These are phyloP conservation scores for Dendrophyllia cribrosa DNA, from an alignment of 64 coral and sea anemone species.

Conservation along the genomic window DNA sequence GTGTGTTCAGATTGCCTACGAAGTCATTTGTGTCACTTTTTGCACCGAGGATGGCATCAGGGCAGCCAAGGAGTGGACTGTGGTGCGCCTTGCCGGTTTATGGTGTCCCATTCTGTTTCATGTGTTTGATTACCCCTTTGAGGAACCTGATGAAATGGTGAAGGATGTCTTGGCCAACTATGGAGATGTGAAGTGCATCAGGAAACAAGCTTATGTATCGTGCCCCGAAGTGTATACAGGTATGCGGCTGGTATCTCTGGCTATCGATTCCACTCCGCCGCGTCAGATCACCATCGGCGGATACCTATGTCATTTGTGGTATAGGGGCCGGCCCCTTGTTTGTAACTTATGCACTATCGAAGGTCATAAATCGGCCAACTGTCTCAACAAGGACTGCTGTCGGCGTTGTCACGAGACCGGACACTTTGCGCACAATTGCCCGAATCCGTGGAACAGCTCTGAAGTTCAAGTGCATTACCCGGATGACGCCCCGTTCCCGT, in stretches of 20 bases:
- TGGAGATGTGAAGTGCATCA: not conserved
- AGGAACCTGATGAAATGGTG: not conserved
- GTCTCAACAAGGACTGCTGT: not conserved
- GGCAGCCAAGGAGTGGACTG: not conserved
- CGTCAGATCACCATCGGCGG: not conserved
- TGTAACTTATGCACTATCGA: not conserved
- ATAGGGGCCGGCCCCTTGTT: not conserved
- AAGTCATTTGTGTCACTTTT: not conserved
- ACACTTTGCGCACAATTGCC: not conserved
- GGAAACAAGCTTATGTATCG: not conserved
- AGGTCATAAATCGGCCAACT: not conserved
- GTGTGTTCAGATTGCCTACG: not conserved
- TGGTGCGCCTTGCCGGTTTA: not conserved
- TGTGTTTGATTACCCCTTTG: not conserved
- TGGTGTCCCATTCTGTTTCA: not conserved
- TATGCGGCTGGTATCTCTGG: not conserved
- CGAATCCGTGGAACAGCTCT: not conserved
- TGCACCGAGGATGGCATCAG: fast-evolving
- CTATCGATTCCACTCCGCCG: not conserved
- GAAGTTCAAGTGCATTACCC: fast-evolving
- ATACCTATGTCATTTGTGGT: not conserved
- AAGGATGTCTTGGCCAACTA: not conserved
- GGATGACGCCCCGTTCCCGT: fast-evolving
- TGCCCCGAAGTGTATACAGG: not conserved
- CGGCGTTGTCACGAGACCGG: not conserved